Base-by-base conservation (phyloP, 1,140 invertebrate species). In the Sinella curviseta region DNA sequence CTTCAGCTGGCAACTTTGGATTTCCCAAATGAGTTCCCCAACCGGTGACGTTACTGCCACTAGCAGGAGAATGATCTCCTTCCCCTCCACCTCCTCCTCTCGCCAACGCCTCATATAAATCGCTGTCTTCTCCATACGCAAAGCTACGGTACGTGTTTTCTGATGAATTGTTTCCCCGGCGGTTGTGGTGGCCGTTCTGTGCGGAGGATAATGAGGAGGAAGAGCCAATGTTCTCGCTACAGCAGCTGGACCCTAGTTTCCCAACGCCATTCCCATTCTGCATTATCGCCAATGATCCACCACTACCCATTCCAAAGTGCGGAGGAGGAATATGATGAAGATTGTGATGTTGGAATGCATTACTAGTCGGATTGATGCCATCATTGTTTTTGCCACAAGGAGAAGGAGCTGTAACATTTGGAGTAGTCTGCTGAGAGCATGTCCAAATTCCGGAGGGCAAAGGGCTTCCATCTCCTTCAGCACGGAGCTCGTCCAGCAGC, bases 371-470 rank as follows among this genome's bases (percentile, higher is more conserved):
- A n/a, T n/a, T n/a, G n/a, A n/a, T n/a, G n/a, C n/a, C n/a, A n/a
- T n/a, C n/a, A n/a, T n/a, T n/a, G n/a, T n/a, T n/a, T n/a, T n/a
- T n/a, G n/a, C n/a, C n/a, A n/a, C n/a, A n/a, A n/a, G n/a, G n/a
- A n/a, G n/a, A n/a, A n/a, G n/a, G n/a, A n/a, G n/a, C n/a, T n/a
- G n/a, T n/a, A n/a, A 48, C 12, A 60, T 17, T 70, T 70, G 65
- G 31, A 70, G 31, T 4, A 31, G 65, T 14, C 35, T 14, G 74
- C 30, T 67, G 17, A 36, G 74, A 30, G 39, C 14, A 26, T 75
- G 74, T 54, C 65, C 65, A 70, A 30, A 70, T 33, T 70, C 65
- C 65, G 8, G 65, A 70, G 26, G 65, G 65, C 65, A 70, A 70
- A 70, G 65, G 65, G 30, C 65, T 70, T n/a, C 65, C 65, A 70